Evolutionary conservation across 2,888 invertebrate species (phyloP), one percentile per base, ranked within the genome.

Genomic region (Phyllotreta striolata): DNA sequence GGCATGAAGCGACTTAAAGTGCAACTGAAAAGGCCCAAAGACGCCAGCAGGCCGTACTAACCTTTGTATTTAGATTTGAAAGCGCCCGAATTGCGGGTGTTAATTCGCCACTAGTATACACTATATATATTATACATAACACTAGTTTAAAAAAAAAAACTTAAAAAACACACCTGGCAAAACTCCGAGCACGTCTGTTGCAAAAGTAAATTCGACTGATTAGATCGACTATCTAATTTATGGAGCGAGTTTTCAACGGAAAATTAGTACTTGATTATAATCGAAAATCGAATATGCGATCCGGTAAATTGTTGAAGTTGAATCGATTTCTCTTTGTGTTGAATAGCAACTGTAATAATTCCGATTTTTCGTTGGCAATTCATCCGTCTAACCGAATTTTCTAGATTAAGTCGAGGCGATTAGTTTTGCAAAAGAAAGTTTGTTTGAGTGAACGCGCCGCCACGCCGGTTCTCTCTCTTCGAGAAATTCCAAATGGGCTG

Each of bases 1-100:
- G 98, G 98, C 80, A 98, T 98, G 98, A 99, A 99, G 87, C 90
- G 98, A 81, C 92, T 98, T 82, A 98, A 99, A 88, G 98, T 98
- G 79, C 98, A 98, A 86, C 90, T 98, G 85, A 98, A 98, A 86
- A 89, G 98, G 87, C 98, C 98, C 84, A 97, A 97, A 87, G 96
- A 97, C 84, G 95, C 96, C 81, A 95, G 92, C 85, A 90, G 96
- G 87, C 97, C 97, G 83, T 98, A 98, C 91, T 98, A 95, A 91
- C 92, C 87, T 85, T 85, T 84, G 84, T 85, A 75, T 69, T 62
- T 57, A 61, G 64, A 68, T 60, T 55, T 65, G 55, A 66, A 66
- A 65, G 63, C 66, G 84, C 85, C 76, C 68, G 62, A 65, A 49
- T 62, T 68, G 51, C 67, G 71, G 68, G 67, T 74, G 66, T 71